Base-by-base conservation (phyloP, 2,888 invertebrate species). In the Myopa testacea region DNA sequence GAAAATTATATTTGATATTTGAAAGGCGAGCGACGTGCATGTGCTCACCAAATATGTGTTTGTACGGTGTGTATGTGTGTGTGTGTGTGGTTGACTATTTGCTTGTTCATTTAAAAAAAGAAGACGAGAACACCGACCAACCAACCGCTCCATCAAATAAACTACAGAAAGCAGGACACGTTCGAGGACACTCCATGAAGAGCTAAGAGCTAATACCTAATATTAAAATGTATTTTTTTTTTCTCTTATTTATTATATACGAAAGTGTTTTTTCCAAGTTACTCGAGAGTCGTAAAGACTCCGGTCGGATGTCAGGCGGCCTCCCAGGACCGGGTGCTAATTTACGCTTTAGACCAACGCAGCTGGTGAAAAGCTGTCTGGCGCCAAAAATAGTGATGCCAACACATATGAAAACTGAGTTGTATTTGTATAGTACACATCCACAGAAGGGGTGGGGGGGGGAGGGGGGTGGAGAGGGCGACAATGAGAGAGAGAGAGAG, bases 311-410 rank as follows among this genome's bases (percentile, higher is more conserved):
- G n/a, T 55, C 55, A n/a, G 55, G 65, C 65, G 38, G 38, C 65
- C 34, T 52, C 55, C 26, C 52, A 52, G 52, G 6, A 14, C 26
- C n/a, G 55, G 26, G 37, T 55, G 55, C 55, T 70, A 52, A 70
- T 70, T 70, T 70, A 16, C 70, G 37, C 70, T 55, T 70, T 70
- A 52, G 37, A 55, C 34, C 55, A 70, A 68, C 80, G 84, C 86
- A 86, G 86, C 86, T 87, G 86, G 86, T 82, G 82, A 82, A 80
- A 84, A 85, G 84, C 83, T 83, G 86, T 86, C 85, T 87, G 87
- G 86, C 87, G 87, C 87, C 87, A 87, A 85, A 86, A 85, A 82
- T 84, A 85, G 83, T 85, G 62, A 19, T 37, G 38, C 60, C 37
- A 76, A 63, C 50, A 50, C 40, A 62, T 16, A 50, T 40, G 34